Evolutionary conservation across 1,140 invertebrate genomes (phyloP).

Genomic region (Heterodera schachtii): DNA sequence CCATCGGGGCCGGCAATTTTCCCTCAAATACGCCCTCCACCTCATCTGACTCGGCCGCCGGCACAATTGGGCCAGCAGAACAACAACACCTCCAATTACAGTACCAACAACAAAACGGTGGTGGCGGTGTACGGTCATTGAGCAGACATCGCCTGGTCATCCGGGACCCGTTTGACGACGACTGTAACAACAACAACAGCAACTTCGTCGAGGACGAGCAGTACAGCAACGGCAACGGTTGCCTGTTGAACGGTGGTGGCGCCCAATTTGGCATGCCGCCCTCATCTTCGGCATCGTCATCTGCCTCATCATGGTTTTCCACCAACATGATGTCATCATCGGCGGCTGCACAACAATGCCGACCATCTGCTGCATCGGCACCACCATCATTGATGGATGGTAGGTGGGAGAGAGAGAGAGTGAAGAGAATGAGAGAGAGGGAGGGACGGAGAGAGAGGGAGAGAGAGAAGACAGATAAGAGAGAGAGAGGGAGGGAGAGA

Average conservation of each 20-base stretch:
- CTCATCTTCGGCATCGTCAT: neutral
- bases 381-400: neutral
- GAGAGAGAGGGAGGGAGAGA: too few relatives aligned
- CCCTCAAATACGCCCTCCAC: slow-evolving; percentile 4
- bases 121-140: too few relatives aligned
- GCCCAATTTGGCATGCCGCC: neutral
- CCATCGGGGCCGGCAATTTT: neutral
- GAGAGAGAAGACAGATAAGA: too few relatives aligned
- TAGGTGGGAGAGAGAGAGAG: neutral
- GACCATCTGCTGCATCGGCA: too few relatives aligned
- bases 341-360: neutral
- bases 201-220: neutral
- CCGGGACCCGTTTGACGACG: slow-evolving; percentile 15
- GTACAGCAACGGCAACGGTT: too few relatives aligned
- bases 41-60: slow-evolving; percentile 1
- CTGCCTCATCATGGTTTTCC: neutral
- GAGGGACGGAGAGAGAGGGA: too few relatives aligned
- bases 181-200: neutral
- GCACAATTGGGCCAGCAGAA: neutral
- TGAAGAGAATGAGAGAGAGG: too few relatives aligned
- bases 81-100: neutral
- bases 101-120: too few relatives aligned
- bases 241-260: too few relatives aligned
- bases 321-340: neutral
- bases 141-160: slow-evolving; percentile 2